Base-by-base conservation (phyloP, 2,888 invertebrate species). In the Galerucella calmariensis region DNA sequence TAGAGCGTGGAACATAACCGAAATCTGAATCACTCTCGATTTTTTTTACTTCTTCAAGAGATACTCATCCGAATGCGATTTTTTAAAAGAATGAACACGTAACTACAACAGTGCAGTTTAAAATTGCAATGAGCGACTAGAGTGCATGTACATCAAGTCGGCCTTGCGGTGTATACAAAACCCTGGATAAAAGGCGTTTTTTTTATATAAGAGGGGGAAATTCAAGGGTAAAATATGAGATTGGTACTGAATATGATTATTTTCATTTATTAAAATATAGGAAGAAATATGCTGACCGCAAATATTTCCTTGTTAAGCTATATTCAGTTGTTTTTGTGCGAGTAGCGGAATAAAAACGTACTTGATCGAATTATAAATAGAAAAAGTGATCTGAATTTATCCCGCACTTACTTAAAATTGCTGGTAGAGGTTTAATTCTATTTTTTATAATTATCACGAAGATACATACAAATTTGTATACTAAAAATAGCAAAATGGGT, bases 131-230 rank as follows among this genome's bases (percentile, higher is more conserved):
- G 83, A 83, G 82, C 82, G 83, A 75, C 76, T 79, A 76, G 81
- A 82, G 81, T 83, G 82, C 83, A 83, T 83, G 63, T 65, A 74
- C 77, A 75, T 74, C 79, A 80, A 82, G 81, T 80, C 85, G 86
- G 85, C 86, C 85, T 85, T 85, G 86, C 86, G 78, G 79, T 81
- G 80, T 81, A 83, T 82, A 72, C 72, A 84, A 84, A 86, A 86
- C 85, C 86, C 86, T 86, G 85, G 83, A 84, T 80, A 79, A 84
- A 83, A 84, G 85, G 83, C 83, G 84, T 85, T 85, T 86, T 86
- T 86, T 83, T 41, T 41, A 20, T 82, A 81, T 81, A 81, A 83
- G 83, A 84, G 85, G 85, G 85, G 83, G 83, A 82, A 82, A 78
- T 77, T 85, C 86, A 86, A 86, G 86, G 86, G 86, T 85, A 86